Percentiles rank a stretch among this genome's conserved stretches.
Evolutionary conservation across 2,888 invertebrate genomes (phyloP).

Genomic region (Ophion obscuratus): DNA sequence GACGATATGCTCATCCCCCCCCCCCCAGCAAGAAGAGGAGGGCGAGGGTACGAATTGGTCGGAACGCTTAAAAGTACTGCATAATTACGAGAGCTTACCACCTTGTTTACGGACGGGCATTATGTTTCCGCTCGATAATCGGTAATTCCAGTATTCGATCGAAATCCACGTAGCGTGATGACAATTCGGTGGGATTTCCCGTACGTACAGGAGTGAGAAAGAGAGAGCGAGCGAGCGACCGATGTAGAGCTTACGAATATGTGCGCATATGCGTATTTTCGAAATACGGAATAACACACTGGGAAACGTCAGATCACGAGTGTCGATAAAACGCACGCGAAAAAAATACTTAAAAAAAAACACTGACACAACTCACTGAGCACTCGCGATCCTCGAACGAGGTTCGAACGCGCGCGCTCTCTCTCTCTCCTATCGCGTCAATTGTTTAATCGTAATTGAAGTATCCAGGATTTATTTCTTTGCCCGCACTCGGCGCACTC

Average conservation of each 20-base stretch:
- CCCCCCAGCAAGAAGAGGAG: constrained; percentile 2
- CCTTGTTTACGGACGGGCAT: constrained; percentile 92
- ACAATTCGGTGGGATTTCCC: constrained; percentile 9
- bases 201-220: neutral
- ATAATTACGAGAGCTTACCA: constrained; percentile 83
- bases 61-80: constrained; percentile 58
- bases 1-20: too few species aligned
- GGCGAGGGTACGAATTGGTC: neutral
- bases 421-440: neutral
- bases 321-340: constrained; percentile 25
- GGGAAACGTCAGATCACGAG: constrained; percentile 31
- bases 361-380: constrained; percentile 32
- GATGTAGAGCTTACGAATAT: constrained; percentile 5
- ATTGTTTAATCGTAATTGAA: neutral
- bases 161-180: constrained; percentile 35
- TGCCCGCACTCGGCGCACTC: neutral
- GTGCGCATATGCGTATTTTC: neutral
- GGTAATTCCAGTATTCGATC: constrained; percentile 37
- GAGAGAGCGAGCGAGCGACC: neutral
- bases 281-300: constrained; percentile 3
- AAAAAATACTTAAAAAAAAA: constrained; percentile 15
- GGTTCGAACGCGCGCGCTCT: neutral
- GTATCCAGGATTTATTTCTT: neutral
- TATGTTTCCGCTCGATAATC: constrained; percentile 74
- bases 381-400: constrained; percentile 46